Percentiles rank a stretch among this genome's conserved stretches.
These are phyloP conservation scores for Andricus grossulariae DNA, from an alignment of 1,140 invertebrate genomes.

Conservation along the genomic window DNA sequence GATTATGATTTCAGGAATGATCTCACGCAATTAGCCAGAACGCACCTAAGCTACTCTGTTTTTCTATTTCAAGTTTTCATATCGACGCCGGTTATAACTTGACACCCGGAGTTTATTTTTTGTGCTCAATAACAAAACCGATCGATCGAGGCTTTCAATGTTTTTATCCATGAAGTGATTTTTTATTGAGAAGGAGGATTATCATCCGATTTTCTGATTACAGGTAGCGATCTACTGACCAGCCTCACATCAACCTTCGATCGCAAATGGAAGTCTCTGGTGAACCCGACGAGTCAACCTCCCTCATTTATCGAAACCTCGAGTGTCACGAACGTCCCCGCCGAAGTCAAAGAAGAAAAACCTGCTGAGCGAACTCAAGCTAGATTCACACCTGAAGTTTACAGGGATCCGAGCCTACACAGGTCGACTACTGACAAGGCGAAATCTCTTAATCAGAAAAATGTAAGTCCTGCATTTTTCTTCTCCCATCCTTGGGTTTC, in stretches of 20 bases:
- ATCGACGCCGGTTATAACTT: neutral
- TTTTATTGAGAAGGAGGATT: constrained; percentile 17
- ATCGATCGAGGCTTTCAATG: constrained; percentile 49
- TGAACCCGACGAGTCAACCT: constrained; percentile 68
- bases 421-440: constrained; percentile 63
- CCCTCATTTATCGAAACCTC: neutral
- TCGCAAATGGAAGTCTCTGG: constrained; percentile 82
- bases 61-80: constrained; percentile 15
- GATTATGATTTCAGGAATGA: constrained; percentile 26
- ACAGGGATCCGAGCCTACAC: constrained; percentile 72
- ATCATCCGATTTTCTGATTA: constrained; percentile 56
- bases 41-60: constrained; percentile 13
- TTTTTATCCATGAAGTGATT: constrained; percentile 35
- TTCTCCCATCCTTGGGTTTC: too few relatives aligned
- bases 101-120: constrained; percentile 26
- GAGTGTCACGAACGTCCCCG: constrained; percentile 33
- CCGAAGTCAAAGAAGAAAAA: constrained; percentile 45
- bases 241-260: constrained; percentile 86
- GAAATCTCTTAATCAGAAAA: constrained; percentile 57
- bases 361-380: constrained; percentile 36
- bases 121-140: constrained; percentile 32
- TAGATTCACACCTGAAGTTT: constrained; percentile 54
- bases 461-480: constrained; percentile 56
- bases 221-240: constrained; percentile 81
- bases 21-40: constrained; percentile 24